Evolutionary conservation across 2,797 vertebrate genomes (phyloP).

Genomic region (Oreochromis grahami): DNA sequence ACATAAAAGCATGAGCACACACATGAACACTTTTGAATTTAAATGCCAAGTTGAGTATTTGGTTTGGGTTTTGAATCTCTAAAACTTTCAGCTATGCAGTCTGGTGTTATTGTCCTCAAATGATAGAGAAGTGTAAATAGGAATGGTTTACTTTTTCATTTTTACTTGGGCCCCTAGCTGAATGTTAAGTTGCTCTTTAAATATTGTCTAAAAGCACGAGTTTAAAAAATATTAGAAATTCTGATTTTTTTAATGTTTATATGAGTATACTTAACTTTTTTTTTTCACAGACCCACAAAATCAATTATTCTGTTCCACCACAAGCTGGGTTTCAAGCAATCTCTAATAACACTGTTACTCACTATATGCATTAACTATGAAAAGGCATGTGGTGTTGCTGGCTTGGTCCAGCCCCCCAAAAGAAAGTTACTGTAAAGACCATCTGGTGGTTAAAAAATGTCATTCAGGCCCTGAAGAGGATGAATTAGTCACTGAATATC

Average conservation of each 20-base stretch:
- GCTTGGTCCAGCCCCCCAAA: background rate
- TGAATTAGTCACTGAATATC: background rate
- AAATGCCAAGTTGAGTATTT: conserved; percentile 27
- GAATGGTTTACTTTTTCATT: conserved; percentile 13
- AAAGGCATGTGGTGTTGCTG: background rate
- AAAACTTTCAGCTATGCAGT: background rate
- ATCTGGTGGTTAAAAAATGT: background rate
- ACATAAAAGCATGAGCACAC: conserved; percentile 3
- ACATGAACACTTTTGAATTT: background rate
- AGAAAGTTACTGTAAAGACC: background rate
- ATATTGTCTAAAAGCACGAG: background rate
- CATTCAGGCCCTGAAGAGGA: background rate
- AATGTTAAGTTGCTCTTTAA: background rate
- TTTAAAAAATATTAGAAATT: background rate
- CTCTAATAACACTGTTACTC: background rate
- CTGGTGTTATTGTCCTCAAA: conserved; percentile 13
- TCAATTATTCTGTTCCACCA: background rate
- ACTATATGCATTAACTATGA: background rate
- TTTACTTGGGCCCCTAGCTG: background rate
- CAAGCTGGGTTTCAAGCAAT: background rate
- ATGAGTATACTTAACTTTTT: background rate
- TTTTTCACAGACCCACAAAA: background rate
- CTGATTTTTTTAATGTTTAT: accelerated
- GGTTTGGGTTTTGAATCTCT: background rate
- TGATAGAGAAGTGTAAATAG: background rate